Evolutionary conservation across 2,888 invertebrate species (phyloP).

Genomic region (Pogonocherus hispidulus): DNA sequence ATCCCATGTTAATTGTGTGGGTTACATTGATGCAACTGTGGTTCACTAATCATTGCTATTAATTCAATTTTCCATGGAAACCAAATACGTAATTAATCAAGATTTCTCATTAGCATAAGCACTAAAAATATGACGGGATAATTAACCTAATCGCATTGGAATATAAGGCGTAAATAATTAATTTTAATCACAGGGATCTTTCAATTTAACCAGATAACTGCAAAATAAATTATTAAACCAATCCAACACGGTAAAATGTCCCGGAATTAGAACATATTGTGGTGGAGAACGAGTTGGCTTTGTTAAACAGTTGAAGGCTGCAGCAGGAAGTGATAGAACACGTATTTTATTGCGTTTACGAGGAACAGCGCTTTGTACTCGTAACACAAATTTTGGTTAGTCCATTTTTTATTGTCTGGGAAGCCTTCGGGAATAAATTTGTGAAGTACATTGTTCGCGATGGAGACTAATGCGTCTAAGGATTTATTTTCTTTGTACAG

Average conservation of each 20-base stretch:
- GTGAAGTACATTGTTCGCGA: conserved; percentile 48
- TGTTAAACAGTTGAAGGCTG: conserved; percentile 48
- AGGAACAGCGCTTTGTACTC: conserved; percentile 43
- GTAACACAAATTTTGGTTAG: conserved; percentile 48
- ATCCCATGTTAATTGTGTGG: too few species aligned
- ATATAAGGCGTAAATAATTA: conserved; percentile 2
- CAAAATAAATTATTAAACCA: conserved; percentile 29
- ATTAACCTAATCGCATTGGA: conserved; percentile 12
- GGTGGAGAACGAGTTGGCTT: conserved; percentile 41
- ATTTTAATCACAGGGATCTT: conserved; percentile 5
- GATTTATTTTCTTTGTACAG: conserved; percentile 48
- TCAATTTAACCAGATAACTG: conserved; percentile 25
- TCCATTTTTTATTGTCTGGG: conserved; percentile 52
- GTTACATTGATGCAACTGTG: too few species aligned
- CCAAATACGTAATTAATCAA: neutral
- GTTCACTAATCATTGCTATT: too few species aligned
- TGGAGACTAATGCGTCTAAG: conserved; percentile 49
- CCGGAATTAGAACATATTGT: conserved; percentile 43
- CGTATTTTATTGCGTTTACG: conserved; percentile 52
- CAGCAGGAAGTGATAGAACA: conserved; percentile 51
- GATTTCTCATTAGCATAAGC: neutral
- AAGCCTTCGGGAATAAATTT: conserved; percentile 52
- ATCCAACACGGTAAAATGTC: conserved; percentile 23
- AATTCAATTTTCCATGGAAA: neutral
- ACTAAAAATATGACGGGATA: neutral